Base-by-base conservation (phyloP, 1,140 invertebrate species). In the Trachymyrmex cornetzi region DNA sequence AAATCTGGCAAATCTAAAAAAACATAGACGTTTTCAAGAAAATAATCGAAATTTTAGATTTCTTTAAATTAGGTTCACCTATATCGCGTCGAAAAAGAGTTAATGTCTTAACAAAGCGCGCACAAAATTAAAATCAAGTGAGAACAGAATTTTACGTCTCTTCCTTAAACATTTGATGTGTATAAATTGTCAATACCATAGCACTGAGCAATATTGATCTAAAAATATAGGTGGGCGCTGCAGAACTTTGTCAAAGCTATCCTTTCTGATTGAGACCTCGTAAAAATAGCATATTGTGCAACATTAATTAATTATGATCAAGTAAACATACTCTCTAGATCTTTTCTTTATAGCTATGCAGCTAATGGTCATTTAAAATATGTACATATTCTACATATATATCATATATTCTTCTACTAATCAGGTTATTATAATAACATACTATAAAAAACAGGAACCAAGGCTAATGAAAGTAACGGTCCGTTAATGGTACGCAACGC, bases 161-260 rank as follows among this genome's bases (percentile, higher is more conserved):
- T 53, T 44, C 6, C 14, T 50, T 66, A 91, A 91, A 92, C 77
- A 82, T 92, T 92, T 89, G 86, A 30, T 71, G 11, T 30, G 19
- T 48, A 77, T 79, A 91, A 92, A 92, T 87, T 87, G 84, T 14
- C 55, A 85, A 14, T 89, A 63, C 63, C 34, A 64, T 64, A 64
- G 9, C 77, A 90, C 69, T 69, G 38, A 9, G 19, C 50, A 91
- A 92, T 89, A 91, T 90, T 92, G 69, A 88, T 72, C 57, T 82
- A 27, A 6, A 44, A 24, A 50, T 22, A 19, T 19, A 22, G 19
- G 6, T n/a, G 6, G 30, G n/a, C 27, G 14, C 48, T 7, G 61
- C 16, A 44, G 22, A 74, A 48, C 24, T 67, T 86, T 50, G 34
- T 59, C 72, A 79, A 87, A 77, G 64, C 9, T 66, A 3, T 48